Evolutionary conservation across 2,888 invertebrate genomes (phyloP).

Genomic region (Rosalia funebris): DNA sequence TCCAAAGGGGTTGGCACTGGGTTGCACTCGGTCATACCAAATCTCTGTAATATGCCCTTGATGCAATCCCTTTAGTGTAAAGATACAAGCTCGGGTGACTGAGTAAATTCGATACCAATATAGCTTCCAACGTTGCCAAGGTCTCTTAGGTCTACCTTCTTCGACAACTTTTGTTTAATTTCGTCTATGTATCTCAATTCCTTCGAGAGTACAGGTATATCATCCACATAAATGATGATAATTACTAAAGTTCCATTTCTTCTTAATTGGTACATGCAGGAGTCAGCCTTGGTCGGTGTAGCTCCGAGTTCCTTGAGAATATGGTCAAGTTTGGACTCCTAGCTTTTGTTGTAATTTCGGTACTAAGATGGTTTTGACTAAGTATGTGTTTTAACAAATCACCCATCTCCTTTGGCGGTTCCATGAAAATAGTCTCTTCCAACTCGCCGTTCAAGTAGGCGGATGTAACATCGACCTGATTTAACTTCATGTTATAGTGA

Average conservation of each 20-base stretch:
- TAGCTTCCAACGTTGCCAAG: too few species aligned
- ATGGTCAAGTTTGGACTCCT: neutral
- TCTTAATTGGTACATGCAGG: too few species aligned
- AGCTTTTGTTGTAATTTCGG: too few species aligned
- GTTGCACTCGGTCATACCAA: too few species aligned
- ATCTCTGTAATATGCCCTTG: neutral
- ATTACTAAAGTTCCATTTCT: too few species aligned
- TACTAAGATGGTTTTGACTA: neutral
- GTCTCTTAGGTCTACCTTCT: too few species aligned
- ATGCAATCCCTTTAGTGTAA: neutral
- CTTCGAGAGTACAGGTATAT: too few species aligned
- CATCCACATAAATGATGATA: too few species aligned
- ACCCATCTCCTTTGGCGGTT: neutral
- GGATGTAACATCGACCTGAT: neutral
- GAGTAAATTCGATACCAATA: neutral
- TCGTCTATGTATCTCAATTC: constrained; percentile 5
- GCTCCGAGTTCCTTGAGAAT: neutral
- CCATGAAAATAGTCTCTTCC: too few species aligned
- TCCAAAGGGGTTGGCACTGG: too few species aligned
- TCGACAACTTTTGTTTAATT: constrained; percentile 1
- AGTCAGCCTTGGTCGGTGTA: too few species aligned
- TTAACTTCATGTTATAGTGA: neutral
- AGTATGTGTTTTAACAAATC: neutral
- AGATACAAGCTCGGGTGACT: neutral
- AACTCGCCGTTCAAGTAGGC: neutral